Conservation (phyloP, 2,888 invertebrate species). For the Acronicta aceris region DNA sequence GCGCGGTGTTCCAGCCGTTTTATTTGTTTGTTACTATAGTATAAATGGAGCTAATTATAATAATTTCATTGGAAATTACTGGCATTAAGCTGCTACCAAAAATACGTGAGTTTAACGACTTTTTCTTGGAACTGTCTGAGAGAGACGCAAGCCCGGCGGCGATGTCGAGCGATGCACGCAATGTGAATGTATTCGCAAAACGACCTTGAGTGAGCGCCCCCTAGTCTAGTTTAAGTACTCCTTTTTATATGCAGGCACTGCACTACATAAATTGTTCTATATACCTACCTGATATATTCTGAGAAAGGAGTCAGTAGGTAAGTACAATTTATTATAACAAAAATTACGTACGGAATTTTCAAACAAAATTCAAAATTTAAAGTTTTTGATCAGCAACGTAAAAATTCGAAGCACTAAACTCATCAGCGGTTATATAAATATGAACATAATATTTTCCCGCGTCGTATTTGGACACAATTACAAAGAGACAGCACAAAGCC, state of each 20-base stretch:
- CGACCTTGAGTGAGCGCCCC: slow-evolving; percentile 74
- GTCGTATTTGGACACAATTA: slow-evolving; percentile 48
- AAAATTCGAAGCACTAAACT: no score
- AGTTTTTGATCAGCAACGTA: no score
- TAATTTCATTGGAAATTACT: slow-evolving; percentile 88
- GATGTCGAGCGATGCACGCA: slow-evolving; percentile 71
- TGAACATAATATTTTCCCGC: slow-evolving; percentile 43
- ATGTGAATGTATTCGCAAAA: slow-evolving; percentile 67
- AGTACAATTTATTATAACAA: no score
- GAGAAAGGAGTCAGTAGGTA: no score
- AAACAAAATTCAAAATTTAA: no score
- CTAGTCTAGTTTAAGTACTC: slow-evolving; percentile 34
- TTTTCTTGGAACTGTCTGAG: slow-evolving; percentile 85
- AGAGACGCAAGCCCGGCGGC: slow-evolving; percentile 75
- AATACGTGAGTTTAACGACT: slow-evolving; percentile 89
- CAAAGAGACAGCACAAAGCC: slow-evolving; percentile 73
- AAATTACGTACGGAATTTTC: no score
- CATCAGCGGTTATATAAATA: slow-evolving; percentile 6
- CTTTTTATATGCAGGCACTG: slow-evolving; percentile 21
- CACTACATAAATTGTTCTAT: no score
- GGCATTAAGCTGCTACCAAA: slow-evolving; percentile 89
- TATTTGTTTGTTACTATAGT: slow-evolving; percentile 88
- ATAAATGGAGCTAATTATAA: slow-evolving; percentile 88
- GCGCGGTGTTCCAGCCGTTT: slow-evolving; percentile 80
- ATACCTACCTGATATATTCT: no score